Evolutionary conservation across 2,797 vertebrate genomes (phyloP).

Genomic region (Danio albolineatus): DNA sequence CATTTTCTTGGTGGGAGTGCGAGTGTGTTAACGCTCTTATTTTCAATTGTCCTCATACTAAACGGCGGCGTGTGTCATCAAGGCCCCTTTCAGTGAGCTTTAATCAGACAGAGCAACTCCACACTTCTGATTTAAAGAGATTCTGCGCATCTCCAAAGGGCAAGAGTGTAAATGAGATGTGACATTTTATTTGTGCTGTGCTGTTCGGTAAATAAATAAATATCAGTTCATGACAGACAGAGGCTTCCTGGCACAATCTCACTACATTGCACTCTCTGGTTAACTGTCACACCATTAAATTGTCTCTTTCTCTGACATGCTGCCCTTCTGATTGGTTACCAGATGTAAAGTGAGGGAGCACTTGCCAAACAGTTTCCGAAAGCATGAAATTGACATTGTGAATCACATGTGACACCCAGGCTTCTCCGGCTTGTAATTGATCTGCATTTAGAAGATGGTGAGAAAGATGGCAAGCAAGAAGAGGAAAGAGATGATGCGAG

Average conservation of each 20-base stretch:
- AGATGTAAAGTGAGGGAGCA: constrained; percentile 94
- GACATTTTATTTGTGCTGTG: constrained; percentile 84
- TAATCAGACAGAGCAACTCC: constrained; percentile 77
- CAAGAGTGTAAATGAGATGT: constrained; percentile 83
- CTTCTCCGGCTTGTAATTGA: constrained; percentile 96
- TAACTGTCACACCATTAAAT: constrained; percentile 98
- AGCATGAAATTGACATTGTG: constrained; percentile 99
- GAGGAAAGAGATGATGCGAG: constrained; percentile 50
- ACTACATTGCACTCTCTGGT: constrained; percentile 86
- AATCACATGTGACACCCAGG: constrained; percentile 96
- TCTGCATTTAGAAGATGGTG: constrained; percentile 85
- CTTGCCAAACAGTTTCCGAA: constrained; percentile 94
- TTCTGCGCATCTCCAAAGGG: constrained; percentile 81
- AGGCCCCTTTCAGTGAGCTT: constrained; percentile 75
- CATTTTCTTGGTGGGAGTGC: constrained; percentile 17
- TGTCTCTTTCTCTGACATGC: constrained; percentile 85
- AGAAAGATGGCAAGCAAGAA: constrained; percentile 70
- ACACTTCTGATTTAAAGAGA: constrained; percentile 79
- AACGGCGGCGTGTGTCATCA: constrained; percentile 66
- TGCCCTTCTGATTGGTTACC: constrained; percentile 95
- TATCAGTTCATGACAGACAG: constrained; percentile 91
- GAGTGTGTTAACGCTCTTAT: constrained; percentile 40
- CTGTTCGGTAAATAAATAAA: constrained; percentile 93
- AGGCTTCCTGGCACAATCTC: constrained; percentile 80
- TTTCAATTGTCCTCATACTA: constrained; percentile 65